These are phyloP conservation scores for Thaumetopoea pityocampa DNA, from an alignment of 1,140 invertebrate species.

Conservation along the genomic window DNA sequence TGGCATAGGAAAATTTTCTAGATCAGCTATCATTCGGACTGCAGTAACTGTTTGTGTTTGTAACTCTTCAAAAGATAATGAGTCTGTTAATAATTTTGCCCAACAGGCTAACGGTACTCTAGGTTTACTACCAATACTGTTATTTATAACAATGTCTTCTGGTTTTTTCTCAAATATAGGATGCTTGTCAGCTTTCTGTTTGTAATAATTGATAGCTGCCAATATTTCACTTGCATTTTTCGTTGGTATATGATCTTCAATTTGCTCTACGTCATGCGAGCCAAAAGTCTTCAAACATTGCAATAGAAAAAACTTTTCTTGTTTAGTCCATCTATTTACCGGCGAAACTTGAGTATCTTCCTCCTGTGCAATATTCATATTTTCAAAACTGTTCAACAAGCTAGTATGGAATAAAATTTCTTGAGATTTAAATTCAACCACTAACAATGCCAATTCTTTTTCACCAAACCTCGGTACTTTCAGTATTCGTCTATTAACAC, in stretches of 20 bases:
- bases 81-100: constrained; percentile 46
- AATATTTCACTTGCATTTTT: constrained; percentile 41
- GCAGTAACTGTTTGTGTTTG: constrained; percentile 51
- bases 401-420: too few species aligned
- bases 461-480: too few species aligned
- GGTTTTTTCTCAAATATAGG: not conserved
- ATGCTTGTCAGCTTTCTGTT: constrained; percentile 24
- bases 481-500: too few species aligned
- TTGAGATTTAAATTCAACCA: too few species aligned
- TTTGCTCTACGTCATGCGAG: not conserved
- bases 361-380: too few species aligned
- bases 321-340: constrained; percentile 1
- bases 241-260: not conserved
- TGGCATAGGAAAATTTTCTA: constrained; percentile 42
- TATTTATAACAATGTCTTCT: not conserved
- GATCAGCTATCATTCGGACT: constrained; percentile 54
- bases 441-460: too few species aligned
- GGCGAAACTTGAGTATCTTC: too few species aligned
- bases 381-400: too few species aligned
- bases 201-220: constrained; percentile 39
- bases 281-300: not conserved
- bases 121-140: not conserved
- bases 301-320: not conserved
- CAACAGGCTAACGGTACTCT: constrained; percentile 41
- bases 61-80: constrained; percentile 36